These are phyloP conservation scores for Suncus etruscus DNA, from an alignment of 2,113 vertebrate genomes.

Conservation along the genomic window DNA sequence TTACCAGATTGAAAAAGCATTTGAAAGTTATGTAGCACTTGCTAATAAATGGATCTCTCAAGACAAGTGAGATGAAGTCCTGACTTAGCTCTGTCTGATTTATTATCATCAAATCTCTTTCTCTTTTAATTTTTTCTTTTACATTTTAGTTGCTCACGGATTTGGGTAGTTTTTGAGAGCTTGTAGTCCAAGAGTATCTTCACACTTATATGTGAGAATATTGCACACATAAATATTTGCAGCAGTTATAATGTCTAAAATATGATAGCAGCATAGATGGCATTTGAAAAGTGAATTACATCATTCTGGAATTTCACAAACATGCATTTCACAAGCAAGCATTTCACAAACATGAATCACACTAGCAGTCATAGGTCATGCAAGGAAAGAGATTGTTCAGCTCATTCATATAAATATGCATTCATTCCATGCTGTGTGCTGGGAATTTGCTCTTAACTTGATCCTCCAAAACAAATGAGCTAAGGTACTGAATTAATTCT, in stretches of 20 bases:
- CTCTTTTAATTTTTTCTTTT: no score
- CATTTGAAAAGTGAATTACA: not conserved
- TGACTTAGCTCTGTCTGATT: no score
- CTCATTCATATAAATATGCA: not conserved
- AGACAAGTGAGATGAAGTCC: no score
- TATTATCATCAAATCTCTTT: no score
- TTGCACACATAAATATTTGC: not conserved
- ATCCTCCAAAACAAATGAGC: slow-evolving; percentile 8
- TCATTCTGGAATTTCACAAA: not conserved
- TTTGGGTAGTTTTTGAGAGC: slow-evolving; percentile 1
- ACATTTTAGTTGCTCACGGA: slow-evolving; percentile 16
- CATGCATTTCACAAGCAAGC: not conserved
- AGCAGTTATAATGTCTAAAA: slow-evolving; percentile 12
- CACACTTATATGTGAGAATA: not conserved
- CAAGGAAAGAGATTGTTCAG: not conserved
- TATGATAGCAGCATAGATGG: not conserved
- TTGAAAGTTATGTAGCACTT: slow-evolving; percentile 3
- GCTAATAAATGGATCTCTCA: not conserved
- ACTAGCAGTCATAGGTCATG: not conserved
- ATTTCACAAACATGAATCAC: not conserved
- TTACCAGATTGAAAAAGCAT: slow-evolving; percentile 19
- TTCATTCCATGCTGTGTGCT: not conserved
- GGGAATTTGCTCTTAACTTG: slow-evolving; percentile 20
- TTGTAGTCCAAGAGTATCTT: not conserved
- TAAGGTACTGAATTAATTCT: not conserved